Base-by-base conservation (phyloP, 2,888 invertebrate genomes). In the Dryobotodes eremita region DNA sequence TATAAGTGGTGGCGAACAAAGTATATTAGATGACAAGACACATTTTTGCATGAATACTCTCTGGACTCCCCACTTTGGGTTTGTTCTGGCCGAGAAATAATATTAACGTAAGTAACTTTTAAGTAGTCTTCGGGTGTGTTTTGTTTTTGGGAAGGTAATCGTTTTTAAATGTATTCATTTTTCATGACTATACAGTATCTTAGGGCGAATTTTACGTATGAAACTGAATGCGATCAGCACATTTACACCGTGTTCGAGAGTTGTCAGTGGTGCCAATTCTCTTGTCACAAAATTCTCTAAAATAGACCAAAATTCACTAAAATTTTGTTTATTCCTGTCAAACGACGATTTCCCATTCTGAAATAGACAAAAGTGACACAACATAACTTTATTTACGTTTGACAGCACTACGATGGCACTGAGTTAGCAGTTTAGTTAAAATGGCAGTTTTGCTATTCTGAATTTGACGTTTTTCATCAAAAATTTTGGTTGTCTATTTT, bases 1-100 rank as follows among this genome's bases (percentile, higher is more conserved):
- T 55, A 70, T 79, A 75, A 68, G 75, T 70, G 84, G 66, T 73
- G 79, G 79, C 88, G 88, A 89, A 89, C 89, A 87, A 90, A 91
- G 77, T 88, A 92, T 91, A 93, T 93, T 93, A 92, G 89, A 77
- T 93, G 93, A 93, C 90, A 83, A 72, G 79, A 89, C 93, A 92
- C 90, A 92, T 93, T 93, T 90, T 89, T 91, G 89, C 90, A 90
- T 91, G 90, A 90, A 90, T 88, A 84, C 86, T 78, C 86, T 71
- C 73, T 73, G 78, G 81, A 82, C 82, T 78, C 70, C 17, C 70
- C 68, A 77, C 76, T 83, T 83, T 57, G 73, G 77, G 50, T 80
- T 87, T 85, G 81, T 87, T 87, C 80, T 80, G 61, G 17, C 50
- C 50, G 36, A 82, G 68, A 85, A 88, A 89, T 88, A 84, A 84